Evolutionary conservation across 2,797 vertebrate species (phyloP).

Genomic region (Amniataba percoides): DNA sequence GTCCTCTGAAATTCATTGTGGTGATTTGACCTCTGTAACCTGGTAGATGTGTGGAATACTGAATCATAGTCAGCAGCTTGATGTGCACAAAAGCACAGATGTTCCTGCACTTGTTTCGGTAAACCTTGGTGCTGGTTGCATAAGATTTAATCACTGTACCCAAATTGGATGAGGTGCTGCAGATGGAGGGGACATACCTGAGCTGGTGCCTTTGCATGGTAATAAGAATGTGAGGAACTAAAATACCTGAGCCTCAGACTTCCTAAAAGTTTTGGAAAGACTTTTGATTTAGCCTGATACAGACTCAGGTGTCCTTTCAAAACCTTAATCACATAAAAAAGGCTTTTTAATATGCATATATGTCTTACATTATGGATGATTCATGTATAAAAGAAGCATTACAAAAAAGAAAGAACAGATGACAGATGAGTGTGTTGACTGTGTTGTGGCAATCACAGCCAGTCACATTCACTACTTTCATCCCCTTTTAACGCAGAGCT

Average conservation of each 20-base stretch:
- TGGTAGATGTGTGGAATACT: conserved; percentile 8
- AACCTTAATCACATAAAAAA: not conserved
- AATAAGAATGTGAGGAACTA: conserved; percentile 29
- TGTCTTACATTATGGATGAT: not conserved
- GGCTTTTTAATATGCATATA: not conserved
- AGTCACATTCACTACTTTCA: too few relatives aligned
- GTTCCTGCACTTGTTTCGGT: conserved; percentile 21
- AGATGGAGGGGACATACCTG: conserved; percentile 42
- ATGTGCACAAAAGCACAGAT: conserved; percentile 43
- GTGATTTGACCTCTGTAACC: conserved; percentile 16
- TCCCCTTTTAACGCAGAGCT: too few relatives aligned
- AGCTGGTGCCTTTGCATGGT: conserved; percentile 33
- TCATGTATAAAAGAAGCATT: not conserved
- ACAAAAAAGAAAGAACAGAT: too few relatives aligned
- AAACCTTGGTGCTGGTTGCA: conserved; percentile 24
- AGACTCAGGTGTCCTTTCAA: not conserved
- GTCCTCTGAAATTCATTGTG: conserved; percentile 15
- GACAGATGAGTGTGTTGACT: too few relatives aligned
- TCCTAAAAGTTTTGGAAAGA: not conserved
- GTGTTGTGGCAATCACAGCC: too few relatives aligned
- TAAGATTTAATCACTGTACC: conserved; percentile 38
- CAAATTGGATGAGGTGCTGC: conserved; percentile 43
- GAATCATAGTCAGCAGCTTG: conserved; percentile 15
- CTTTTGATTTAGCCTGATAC: not conserved
- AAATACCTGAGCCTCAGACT: conserved; percentile 11